Evolutionary conservation across 1,140 invertebrate genomes (phyloP).

Genomic region (Venturia canescens): DNA sequence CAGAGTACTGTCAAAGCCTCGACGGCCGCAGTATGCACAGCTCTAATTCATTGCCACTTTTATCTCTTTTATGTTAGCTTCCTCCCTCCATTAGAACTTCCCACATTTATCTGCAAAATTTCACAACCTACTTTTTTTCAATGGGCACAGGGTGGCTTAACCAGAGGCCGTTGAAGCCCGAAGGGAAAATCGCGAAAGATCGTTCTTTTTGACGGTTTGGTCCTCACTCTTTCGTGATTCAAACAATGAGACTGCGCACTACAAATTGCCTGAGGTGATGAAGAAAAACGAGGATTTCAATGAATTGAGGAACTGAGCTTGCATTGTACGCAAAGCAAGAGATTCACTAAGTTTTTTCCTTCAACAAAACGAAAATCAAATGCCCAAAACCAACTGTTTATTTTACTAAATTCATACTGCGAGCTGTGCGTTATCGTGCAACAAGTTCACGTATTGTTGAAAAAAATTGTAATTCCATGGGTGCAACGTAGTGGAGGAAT

Average conservation of each 20-base stretch:
- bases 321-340: background rate
- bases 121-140: background rate
- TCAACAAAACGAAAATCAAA: background rate
- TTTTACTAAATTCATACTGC: no score
- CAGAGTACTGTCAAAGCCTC: no score
- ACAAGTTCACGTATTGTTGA: no score
- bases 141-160: background rate
- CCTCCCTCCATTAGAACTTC: background rate
- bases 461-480: no score
- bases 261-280: background rate
- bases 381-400: background rate
- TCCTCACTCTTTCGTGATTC: background rate
- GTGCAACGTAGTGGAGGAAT: no score
- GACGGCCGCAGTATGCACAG: background rate
- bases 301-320: background rate
- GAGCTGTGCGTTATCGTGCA: no score
- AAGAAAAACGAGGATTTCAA: background rate
- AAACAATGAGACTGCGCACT: constrained; percentile 6
- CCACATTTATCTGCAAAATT: background rate
- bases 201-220: background rate
- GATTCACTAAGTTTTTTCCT: background rate
- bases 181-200: background rate
- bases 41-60: background rate
- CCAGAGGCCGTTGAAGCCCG: background rate
- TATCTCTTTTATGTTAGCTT: background rate